Base-by-base conservation (phyloP, 2,888 invertebrate species). In the Ochlodes sylvanus region DNA sequence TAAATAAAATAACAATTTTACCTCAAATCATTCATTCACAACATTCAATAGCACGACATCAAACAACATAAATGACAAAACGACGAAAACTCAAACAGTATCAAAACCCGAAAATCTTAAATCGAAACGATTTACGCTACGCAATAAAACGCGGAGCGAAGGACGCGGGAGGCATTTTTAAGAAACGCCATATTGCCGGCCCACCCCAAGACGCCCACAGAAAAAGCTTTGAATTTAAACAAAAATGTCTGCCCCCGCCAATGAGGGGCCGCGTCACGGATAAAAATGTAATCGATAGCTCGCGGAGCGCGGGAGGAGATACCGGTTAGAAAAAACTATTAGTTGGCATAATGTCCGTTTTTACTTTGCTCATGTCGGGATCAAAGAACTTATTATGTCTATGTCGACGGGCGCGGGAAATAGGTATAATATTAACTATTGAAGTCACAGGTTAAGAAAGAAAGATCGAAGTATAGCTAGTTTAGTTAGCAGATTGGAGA, bases 161-260 rank as follows among this genome's bases (percentile, higher is more conserved):
- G 61, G 66, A 67, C 54, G 66, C 66, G 66, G 66, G 66, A n/a
- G 66, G 66, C 61, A 81, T 84, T 87, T 86, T 85, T 80, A 85
- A 86, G 87, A 83, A 83, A 58, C 79, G 86, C 86, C 88, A 85
- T 88, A 72, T 87, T 86, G 71, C 68, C 70, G 69, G 81, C 77
- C 81, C 75, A 79, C 79, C 76, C 79, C 69, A 80, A 80, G 82
- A 84, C 91, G 89, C 90, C 91, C 86, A 87, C 81, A 89, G 87
- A 92, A 92, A 92, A 91, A 91, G 82, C 90, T 89, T 88, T 85
- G 87, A 89, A 89, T 85, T 85, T 78, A 76, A 85, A 92, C 91
- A 91, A 92, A 92, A 90, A 91, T 89, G 67, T 67, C 78, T 76
- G 78, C 74, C 74, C 78, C 84, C 78, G 78, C 91, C 90, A 90